Evolutionary conservation across 2,113 vertebrate species (phyloP).

Genomic region (Phalacrocorax pelagicus): DNA sequence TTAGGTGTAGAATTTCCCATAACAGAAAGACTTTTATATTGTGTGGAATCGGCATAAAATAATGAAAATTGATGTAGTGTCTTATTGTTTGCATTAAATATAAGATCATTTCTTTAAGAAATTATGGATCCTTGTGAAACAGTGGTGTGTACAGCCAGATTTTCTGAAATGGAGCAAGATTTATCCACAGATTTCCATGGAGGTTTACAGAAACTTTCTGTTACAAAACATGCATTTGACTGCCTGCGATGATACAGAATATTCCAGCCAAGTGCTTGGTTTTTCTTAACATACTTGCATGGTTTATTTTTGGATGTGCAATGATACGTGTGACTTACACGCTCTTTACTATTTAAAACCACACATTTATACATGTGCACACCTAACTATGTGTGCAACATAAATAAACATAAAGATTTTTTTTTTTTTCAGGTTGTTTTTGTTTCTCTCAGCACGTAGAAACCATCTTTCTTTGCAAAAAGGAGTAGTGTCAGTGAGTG

Average conservation of each 20-base stretch:
- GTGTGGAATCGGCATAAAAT: background rate
- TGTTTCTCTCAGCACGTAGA: background rate
- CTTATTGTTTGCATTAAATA: background rate
- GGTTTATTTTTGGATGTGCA: background rate
- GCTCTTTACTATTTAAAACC: background rate
- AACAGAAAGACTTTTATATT: background rate
- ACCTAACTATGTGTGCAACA: background rate
- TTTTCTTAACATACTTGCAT: background rate
- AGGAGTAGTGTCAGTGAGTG: background rate
- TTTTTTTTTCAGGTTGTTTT: background rate
- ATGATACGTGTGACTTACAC: rapidly evolving
- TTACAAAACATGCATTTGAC: background rate
- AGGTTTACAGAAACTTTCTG: background rate
- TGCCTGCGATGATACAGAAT: background rate
- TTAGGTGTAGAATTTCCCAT: background rate
- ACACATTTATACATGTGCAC: rapidly evolving
- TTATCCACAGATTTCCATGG: background rate
- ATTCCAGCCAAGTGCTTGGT: background rate
- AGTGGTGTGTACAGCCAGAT: background rate
- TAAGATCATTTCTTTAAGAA: background rate
- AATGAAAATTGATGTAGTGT: background rate
- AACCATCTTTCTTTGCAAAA: background rate
- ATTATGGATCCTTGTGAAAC: background rate
- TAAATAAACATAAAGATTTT: background rate
- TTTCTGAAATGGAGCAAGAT: background rate